Base-by-base conservation (phyloP, 2,113 vertebrate genomes). In the Campylomormyrus numenius region DNA sequence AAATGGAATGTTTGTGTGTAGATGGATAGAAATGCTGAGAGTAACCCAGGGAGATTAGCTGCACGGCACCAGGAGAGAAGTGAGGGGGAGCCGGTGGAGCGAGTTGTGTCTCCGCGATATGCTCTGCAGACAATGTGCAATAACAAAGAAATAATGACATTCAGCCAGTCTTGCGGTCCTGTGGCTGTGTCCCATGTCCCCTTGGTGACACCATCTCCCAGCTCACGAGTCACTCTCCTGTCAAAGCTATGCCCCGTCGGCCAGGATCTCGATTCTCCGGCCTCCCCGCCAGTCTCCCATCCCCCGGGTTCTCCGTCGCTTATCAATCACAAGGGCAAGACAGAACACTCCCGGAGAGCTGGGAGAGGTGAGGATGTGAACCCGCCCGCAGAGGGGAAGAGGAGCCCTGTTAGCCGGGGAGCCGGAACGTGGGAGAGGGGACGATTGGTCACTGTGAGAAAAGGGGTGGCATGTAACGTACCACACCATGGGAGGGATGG, bases 401-500 rank as follows among this genome's bases (percentile, higher is more conserved):
- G 91, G 92, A 94, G 24, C 2, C 56, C 21, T 62, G 56, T 62
- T 62, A 62, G 24, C 56, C 0, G 0, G 7, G 7, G 56, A 92
- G 66, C 66, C 11, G 4, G 17, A 1, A 39, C 4, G 92, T 90
- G 93, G 92, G 91, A 93, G 86, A 90, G 89, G 88, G 42, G 35
- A 89, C 91, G 89, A 90, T 90, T 94, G 93, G 93, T 93, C 94
- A 46, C 4, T 77, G 90, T 21, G 87, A 3, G 24, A n/a, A n/a
- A 24, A 15, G 90, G 90, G 91, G 91, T 85, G 89, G 91, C 88
- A 24, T 8, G 9, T 46, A 45, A 50, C 8, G 19, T 31, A 6
- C 7, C 24, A 17, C n/a, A 49, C 15, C 85, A 7, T 5, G 27
- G 85, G 9, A 27, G 27, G 53, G 70, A 49, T 13, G 3, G 15